A percentile compares a stretch with the other conserved stretches of the same genome.
These are phyloP conservation scores for Psittacula cyanocephala DNA, from an alignment of 2,113 vertebrate species.

Conservation along the genomic window DNA sequence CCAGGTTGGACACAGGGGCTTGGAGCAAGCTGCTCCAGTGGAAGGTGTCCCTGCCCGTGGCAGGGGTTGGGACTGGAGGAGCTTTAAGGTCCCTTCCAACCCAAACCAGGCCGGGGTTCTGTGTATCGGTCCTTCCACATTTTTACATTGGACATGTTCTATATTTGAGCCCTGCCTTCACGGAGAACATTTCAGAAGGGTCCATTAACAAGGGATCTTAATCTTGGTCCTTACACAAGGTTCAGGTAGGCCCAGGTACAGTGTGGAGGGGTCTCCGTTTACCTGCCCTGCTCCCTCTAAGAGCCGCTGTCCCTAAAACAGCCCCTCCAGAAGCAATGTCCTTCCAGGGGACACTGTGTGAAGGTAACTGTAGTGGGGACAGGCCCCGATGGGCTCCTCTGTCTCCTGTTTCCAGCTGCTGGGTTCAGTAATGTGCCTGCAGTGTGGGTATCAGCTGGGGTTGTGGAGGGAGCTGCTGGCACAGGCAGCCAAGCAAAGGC, in stretches of 20 bases:
- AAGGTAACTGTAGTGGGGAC: background rate
- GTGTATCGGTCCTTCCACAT: background rate
- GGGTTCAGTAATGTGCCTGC: background rate
- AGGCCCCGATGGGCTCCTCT: background rate
- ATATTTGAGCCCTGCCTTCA: background rate
- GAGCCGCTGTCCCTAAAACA: rapidly evolving
- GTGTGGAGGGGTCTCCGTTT: background rate
- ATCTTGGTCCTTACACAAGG: background rate
- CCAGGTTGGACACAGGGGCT: no score
- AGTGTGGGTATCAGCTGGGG: background rate
- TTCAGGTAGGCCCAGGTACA: background rate
- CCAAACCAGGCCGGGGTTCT: background rate
- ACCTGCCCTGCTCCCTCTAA: background rate
- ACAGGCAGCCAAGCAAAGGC: rapidly evolving
- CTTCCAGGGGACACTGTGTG: background rate
- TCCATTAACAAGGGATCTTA: background rate
- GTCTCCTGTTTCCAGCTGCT: background rate
- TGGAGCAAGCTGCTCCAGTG: no score
- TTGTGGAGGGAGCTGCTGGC: background rate
- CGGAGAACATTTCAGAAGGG: background rate
- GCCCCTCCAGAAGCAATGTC: background rate
- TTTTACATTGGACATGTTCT: background rate
- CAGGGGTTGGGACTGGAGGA: no score
- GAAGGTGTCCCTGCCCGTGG: no score
- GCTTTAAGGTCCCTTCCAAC: no score